These are phyloP conservation scores for Bathynomus jamesi DNA, from an alignment of 1,140 invertebrate species.

Conservation along the genomic window DNA sequence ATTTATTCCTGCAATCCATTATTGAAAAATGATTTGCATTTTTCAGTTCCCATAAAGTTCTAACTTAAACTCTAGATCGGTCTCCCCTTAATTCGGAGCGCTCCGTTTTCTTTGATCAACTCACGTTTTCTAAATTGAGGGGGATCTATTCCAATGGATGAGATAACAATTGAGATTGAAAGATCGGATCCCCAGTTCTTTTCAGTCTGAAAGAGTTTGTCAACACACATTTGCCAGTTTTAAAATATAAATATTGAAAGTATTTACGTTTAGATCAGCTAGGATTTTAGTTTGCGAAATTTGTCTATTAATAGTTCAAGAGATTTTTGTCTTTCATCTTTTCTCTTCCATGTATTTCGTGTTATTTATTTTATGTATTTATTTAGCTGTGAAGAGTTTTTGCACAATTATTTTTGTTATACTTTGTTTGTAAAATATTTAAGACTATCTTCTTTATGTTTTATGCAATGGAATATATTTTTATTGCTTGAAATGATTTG, in stretches of 20 bases:
- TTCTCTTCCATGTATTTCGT: no score
- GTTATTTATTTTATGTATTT: no score
- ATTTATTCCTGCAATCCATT: neutral
- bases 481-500: no score
- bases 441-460: no score
- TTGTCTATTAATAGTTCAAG: neutral
- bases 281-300: neutral
- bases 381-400: no score
- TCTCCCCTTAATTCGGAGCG: neutral
- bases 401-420: no score
- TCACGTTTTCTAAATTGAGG: neutral
- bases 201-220: neutral
- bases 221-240: neutral
- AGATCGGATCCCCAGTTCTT: neutral
- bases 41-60: neutral
- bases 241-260: neutral
- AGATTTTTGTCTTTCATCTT: no score
- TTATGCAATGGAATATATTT: no score
- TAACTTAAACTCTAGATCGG: neutral
- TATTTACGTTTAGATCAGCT: neutral
- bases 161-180: neutral
- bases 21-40: slow-evolving; percentile 1
- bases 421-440: no score
- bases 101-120: neutral
- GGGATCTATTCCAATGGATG: slow-evolving; percentile 1